phyloP scores from a whole-genome alignment of 1,140 invertebrate species.

The Drosophila miranda region DNA sequence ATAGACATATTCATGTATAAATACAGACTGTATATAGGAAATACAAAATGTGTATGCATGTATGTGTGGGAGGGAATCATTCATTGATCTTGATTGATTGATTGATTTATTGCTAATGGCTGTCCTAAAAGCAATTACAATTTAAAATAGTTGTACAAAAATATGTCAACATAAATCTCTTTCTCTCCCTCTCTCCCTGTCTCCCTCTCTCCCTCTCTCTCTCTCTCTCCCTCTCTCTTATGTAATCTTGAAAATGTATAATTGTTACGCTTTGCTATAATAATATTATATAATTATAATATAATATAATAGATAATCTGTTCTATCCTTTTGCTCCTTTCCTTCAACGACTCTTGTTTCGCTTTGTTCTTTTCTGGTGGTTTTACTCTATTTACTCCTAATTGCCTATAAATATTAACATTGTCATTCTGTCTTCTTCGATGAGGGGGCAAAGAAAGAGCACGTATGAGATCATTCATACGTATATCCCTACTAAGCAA shows the following conservation, averaged over 20 bases:
- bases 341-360: not conserved
- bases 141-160: slow-evolving; percentile 63
- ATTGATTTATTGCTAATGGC: slow-evolving; percentile 6
- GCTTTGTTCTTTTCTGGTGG: slow-evolving; percentile 31
- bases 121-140: slow-evolving; percentile 45
- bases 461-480: no score
- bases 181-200: not conserved
- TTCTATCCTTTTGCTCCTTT: slow-evolving; percentile 8
- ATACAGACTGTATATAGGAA: slow-evolving; percentile 34
- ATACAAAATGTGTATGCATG: slow-evolving; percentile 7
- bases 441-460: no score
- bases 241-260: no score
- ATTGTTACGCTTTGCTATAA: no score
- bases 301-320: no score
- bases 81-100: slow-evolving; percentile 26
- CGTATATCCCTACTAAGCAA: no score
- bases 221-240: not conserved
- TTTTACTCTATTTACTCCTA: slow-evolving; percentile 29
- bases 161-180: slow-evolving; percentile 30
- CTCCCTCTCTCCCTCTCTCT: slow-evolving; percentile 14
- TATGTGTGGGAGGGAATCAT: slow-evolving; percentile 28
- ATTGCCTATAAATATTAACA: slow-evolving; percentile 26
- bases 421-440: slow-evolving; percentile 10
- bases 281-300: no score
- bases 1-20: slow-evolving; percentile 4